These are phyloP conservation scores for Myotis lucifugus DNA, from an alignment of 2,113 vertebrate species.

Conservation along the genomic window DNA sequence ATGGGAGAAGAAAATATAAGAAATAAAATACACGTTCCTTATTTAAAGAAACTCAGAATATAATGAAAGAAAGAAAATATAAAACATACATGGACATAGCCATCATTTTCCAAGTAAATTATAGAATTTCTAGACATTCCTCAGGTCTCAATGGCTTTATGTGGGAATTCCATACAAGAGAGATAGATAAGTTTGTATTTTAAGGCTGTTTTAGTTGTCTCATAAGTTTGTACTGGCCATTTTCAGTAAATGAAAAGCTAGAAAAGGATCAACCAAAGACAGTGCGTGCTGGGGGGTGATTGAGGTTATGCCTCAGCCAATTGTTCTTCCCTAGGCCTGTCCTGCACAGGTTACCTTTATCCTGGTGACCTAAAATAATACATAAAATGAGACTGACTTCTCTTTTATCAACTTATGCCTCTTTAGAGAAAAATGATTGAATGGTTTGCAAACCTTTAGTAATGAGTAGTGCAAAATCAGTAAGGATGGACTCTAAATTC, in stretches of 20 bases:
- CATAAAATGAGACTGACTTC: neutral
- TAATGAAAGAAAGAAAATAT: neutral
- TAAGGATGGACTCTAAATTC: neutral
- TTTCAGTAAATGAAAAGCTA: neutral
- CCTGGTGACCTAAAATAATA: neutral
- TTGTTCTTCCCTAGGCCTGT: neutral
- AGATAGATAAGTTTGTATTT: neutral
- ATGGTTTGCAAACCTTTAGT: neutral
- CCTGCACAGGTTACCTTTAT: neutral
- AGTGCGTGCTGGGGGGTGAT: fast-evolving
- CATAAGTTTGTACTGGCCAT: neutral
- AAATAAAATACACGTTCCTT: neutral
- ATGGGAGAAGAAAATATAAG: neutral
- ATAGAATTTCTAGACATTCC: neutral
- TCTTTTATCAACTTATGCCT: neutral
- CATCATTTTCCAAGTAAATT: constrained; percentile 15
- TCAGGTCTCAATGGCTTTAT: neutral
- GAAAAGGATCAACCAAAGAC: neutral
- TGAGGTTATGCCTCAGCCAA: neutral
- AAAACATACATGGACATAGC: neutral
- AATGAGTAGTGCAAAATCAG: neutral
- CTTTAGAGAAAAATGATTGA: neutral
- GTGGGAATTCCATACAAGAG: neutral
- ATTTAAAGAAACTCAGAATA: constrained; percentile 12
- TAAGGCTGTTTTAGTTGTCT: neutral